Evolutionary conservation across 2,888 invertebrate species (phyloP).

Genomic region (Diadegma fenestrale): DNA sequence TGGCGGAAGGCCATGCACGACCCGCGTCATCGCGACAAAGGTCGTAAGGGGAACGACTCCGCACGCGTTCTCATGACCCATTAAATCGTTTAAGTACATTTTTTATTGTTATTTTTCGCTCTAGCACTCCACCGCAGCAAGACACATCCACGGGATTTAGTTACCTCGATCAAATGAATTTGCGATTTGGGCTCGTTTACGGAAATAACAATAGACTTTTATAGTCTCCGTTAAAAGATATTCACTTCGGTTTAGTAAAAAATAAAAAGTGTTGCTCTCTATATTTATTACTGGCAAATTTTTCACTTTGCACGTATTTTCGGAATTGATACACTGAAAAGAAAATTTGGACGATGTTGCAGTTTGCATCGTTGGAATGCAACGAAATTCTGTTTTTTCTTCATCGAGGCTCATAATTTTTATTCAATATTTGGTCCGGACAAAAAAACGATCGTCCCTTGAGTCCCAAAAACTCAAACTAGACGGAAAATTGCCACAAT

Average conservation of each 20-base stretch:
- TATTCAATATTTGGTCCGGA: too few species aligned
- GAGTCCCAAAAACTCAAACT: too few species aligned
- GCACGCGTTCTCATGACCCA: conserved; percentile 60
- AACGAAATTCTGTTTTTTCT: too few species aligned
- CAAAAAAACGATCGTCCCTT: too few species aligned
- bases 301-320: too few species aligned
- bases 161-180: conserved; percentile 7
- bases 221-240: background rate
- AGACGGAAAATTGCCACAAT: too few species aligned
- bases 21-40: conserved; percentile 25
- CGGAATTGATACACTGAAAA: too few species aligned
- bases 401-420: too few species aligned
- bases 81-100: conserved; percentile 60
- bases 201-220: background rate
- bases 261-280: background rate
- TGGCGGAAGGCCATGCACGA: background rate
- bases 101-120: conserved; percentile 22
- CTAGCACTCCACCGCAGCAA: background rate
- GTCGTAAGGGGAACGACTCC: conserved; percentile 55
- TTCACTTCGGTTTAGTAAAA: background rate
- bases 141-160: background rate
- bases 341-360: too few species aligned
- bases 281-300: background rate
- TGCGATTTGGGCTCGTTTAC: background rate
- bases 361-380: too few species aligned